These are phyloP conservation scores for Ochotona princeps DNA, from an alignment of 2,113 vertebrate species.

Conservation along the genomic window DNA sequence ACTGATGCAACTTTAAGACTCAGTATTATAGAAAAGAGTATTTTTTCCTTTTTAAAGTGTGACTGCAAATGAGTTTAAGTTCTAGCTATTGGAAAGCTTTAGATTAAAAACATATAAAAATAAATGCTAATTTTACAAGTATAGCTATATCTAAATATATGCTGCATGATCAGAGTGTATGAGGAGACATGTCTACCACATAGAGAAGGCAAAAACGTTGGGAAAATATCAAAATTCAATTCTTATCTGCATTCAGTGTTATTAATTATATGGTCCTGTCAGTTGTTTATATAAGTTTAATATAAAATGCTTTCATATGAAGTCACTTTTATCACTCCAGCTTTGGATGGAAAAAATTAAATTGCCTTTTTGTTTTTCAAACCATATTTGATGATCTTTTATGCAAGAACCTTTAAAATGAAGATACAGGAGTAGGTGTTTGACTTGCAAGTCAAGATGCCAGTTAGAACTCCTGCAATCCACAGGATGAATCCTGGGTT, in stretches of 20 bases:
- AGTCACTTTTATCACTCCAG: slow-evolving; percentile 45
- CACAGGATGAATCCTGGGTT: too few relatives aligned
- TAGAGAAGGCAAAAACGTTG: neutral
- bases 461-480: too few relatives aligned
- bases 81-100: slow-evolving; percentile 11
- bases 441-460: too few relatives aligned
- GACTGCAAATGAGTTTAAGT: neutral
- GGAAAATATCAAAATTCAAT: slow-evolving; percentile 10
- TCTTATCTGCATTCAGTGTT: neutral
- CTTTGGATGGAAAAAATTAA: slow-evolving; percentile 57
- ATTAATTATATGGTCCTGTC: neutral
- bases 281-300: slow-evolving; percentile 52
- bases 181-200: neutral
- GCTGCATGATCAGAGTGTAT: neutral
- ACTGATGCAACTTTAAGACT: neutral
- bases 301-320: slow-evolving; percentile 13
- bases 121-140: neutral
- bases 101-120: neutral
- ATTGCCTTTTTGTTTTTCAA: slow-evolving; percentile 17
- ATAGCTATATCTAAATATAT: neutral
- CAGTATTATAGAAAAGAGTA: neutral
- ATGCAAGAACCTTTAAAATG: neutral
- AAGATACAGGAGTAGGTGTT: neutral
- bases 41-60: neutral
- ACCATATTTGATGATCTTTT: slow-evolving; percentile 46